Conservation (phyloP, 2,888 invertebrate genomes). For the Vesta saturnalis region DNA sequence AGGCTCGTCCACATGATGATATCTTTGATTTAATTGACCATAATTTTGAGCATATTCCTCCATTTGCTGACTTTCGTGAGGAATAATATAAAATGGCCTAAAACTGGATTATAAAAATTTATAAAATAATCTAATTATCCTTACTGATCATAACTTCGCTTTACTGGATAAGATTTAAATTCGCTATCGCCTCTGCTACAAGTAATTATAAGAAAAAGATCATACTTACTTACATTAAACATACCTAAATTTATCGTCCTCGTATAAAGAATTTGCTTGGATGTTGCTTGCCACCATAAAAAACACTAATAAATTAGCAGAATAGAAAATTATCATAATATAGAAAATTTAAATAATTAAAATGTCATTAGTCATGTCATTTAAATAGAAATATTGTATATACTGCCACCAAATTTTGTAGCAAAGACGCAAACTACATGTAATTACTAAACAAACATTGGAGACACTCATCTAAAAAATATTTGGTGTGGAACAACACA, state of each 20-base stretch:
- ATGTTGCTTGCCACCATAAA: neutral
- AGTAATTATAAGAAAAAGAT: neutral
- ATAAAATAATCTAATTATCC: neutral
- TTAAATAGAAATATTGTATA: neutral
- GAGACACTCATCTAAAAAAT: no score
- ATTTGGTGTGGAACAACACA: no score
- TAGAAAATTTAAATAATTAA: no score
- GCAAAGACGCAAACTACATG: no score
- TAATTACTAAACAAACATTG: no score
- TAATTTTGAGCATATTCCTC: neutral
- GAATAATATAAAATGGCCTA: neutral
- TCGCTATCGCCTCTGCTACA: slow-evolving; percentile 9
- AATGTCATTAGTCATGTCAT: neutral
- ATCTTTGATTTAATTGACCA: neutral
- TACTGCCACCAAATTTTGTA: no score
- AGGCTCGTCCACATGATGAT: neutral
- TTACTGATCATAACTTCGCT: slow-evolving; percentile 21
- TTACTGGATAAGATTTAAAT: slow-evolving; percentile 13
- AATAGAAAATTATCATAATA: neutral
- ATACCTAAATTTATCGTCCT: neutral
- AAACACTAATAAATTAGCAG: neutral
- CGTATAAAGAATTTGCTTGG: no score
- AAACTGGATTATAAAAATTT: neutral
- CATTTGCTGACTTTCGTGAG: neutral
- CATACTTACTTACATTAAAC: neutral